Conservation (phyloP, 2,113 vertebrate genomes). For the Podiceps cristatus region DNA sequence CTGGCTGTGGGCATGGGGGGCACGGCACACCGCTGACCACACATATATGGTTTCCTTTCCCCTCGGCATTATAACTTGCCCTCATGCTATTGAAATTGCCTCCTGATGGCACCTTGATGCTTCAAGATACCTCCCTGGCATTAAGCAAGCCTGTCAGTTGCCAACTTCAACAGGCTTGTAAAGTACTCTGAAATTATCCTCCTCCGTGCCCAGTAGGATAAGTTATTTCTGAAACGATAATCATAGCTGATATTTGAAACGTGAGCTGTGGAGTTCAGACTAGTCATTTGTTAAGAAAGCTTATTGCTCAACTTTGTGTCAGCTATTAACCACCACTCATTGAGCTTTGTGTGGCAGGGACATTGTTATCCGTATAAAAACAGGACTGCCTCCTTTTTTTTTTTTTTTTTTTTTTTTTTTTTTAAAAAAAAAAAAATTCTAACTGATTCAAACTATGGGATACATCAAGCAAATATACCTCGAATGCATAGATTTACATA, state of each 20-base stretch:
- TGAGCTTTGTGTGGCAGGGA: background rate
- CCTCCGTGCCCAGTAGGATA: background rate
- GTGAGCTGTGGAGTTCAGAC: background rate
- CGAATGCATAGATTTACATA: background rate
- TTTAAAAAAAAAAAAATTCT: background rate
- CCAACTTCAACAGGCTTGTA: background rate
- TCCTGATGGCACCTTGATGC: background rate
- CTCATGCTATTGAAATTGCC: background rate
- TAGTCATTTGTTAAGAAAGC: background rate
- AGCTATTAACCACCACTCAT: background rate
- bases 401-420: background rate
- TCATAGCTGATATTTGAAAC: background rate
- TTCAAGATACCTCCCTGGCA: background rate
- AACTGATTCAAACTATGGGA: background rate
- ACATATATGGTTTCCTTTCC: background rate
- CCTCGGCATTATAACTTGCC: background rate
- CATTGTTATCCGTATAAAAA: background rate
- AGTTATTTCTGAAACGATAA: background rate
- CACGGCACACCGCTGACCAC: background rate
- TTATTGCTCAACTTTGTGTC: background rate
- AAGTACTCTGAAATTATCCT: conserved; percentile 27
- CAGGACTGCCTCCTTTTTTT: background rate
- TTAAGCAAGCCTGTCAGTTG: background rate
- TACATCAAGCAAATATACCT: background rate
- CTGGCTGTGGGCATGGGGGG: rapidly evolving